phyloP scores from a whole-genome alignment of 2,113 vertebrate genomes.

The Cryptoleucopteryx plumbea region DNA sequence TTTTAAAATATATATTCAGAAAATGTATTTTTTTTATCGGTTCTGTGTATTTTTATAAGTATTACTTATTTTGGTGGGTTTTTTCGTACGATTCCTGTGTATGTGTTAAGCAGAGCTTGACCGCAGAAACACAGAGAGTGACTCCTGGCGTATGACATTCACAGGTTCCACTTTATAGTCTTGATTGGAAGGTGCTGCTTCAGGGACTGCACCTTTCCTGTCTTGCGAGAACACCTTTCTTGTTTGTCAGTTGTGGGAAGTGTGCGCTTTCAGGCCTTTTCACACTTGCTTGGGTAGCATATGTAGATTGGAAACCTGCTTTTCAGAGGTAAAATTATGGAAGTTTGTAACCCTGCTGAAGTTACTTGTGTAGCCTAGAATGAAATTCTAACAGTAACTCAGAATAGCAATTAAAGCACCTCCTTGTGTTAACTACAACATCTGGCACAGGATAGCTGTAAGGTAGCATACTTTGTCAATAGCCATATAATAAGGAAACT shows the following conservation, averaged over 20 bases:
- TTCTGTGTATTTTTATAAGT: background rate
- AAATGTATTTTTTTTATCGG: background rate
- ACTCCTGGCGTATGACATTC: background rate
- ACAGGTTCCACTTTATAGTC: background rate
- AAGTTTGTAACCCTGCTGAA: background rate
- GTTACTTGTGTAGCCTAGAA: background rate
- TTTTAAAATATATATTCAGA: background rate
- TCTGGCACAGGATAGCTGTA: background rate
- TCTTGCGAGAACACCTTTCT: background rate
- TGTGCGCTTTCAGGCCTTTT: background rate
- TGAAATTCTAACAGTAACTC: background rate
- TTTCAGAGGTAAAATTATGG: background rate
- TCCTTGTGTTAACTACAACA: background rate
- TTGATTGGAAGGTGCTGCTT: background rate
- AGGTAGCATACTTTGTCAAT: background rate
- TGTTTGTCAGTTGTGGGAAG: background rate
- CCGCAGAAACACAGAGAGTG: background rate
- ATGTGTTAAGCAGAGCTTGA: background rate
- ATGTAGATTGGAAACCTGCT: constrained; percentile 7
- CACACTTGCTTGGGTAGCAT: background rate
- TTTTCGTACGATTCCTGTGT: background rate
- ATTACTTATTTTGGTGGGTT: accelerated
- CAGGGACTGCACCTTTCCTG: background rate
- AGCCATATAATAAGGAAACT: background rate
- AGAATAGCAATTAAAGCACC: background rate